phyloP scores from a whole-genome alignment of 1,140 invertebrate genomes.

The Drosophila quadrilineata region DNA sequence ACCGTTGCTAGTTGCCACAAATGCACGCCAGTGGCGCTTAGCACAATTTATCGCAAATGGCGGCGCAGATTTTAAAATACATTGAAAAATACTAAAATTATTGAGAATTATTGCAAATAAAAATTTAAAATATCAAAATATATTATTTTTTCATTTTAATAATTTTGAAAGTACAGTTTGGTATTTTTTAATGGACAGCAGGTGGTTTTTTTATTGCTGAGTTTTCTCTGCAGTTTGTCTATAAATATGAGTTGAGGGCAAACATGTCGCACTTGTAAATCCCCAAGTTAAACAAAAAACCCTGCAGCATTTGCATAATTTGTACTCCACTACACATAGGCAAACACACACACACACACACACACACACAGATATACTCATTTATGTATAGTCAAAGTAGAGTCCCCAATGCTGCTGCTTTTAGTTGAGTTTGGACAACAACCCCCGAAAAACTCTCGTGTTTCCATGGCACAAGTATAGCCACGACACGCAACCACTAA shows the following conservation, averaged over 20 bases:
- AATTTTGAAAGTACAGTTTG: slow-evolving; percentile 4
- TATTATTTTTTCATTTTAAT: neutral
- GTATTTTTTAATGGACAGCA: neutral
- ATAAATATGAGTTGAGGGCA: slow-evolving; percentile 7
- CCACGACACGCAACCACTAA: slow-evolving; percentile 36
- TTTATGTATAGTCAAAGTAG: too few relatives aligned
- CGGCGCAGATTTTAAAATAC: neutral
- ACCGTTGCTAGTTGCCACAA: neutral
- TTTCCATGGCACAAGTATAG: slow-evolving; percentile 26
- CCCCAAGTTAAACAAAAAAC: slow-evolving; percentile 29
- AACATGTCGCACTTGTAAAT: slow-evolving; percentile 4
- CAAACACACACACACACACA: neutral
- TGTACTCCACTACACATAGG: slow-evolving; percentile 44
- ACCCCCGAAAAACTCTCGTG: slow-evolving; percentile 37
- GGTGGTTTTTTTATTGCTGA: neutral
- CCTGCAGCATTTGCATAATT: slow-evolving; percentile 38
- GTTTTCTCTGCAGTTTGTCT: slow-evolving; percentile 2
- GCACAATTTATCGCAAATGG: slow-evolving; percentile 14
- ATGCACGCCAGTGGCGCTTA: neutral
- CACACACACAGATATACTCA: neutral
- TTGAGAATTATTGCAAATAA: neutral
- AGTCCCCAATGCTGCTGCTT: slow-evolving; percentile 2
- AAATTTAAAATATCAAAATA: neutral
- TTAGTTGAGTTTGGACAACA: slow-evolving; percentile 17
- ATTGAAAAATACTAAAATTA: neutral